phyloP scores from a whole-genome alignment of 2,797 vertebrate genomes.

The Oryzias sinensis region DNA sequence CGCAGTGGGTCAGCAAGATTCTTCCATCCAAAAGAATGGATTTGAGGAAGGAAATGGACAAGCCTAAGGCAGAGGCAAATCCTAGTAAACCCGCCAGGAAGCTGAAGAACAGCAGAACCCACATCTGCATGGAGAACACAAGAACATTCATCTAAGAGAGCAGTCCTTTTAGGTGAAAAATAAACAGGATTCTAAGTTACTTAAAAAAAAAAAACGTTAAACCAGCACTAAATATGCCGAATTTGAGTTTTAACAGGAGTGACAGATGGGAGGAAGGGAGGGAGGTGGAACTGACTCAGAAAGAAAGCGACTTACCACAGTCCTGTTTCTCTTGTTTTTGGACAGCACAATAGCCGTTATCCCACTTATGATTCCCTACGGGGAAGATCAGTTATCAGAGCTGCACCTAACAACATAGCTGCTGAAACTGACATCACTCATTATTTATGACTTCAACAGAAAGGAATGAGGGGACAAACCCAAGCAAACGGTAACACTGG shows the following conservation, averaged over 20 bases:
- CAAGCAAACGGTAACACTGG: too few species aligned
- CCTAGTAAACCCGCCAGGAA: constrained; percentile 79
- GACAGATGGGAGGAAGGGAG: constrained; percentile 2
- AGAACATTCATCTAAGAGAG: background rate
- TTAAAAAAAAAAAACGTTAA: too few species aligned
- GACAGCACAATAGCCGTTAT: constrained; percentile 85
- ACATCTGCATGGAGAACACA: constrained; percentile 71
- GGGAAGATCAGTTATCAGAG: constrained; percentile 1
- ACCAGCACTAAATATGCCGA: too few species aligned
- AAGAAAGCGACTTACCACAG: constrained; percentile 74
- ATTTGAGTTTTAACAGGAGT: constrained; percentile 47
- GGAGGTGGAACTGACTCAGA: background rate
- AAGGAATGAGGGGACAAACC: background rate
- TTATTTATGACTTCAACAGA: background rate
- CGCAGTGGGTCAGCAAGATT: constrained; percentile 78
- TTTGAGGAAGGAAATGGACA: constrained; percentile 74
- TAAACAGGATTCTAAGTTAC: too few species aligned
- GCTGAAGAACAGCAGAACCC: constrained; percentile 80
- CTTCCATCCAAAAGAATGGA: constrained; percentile 77
- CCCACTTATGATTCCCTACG: constrained; percentile 76
- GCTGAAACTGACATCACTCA: too few species aligned
- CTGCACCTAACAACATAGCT: too few species aligned
- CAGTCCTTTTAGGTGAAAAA: background rate
- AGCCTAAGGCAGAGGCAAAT: constrained; percentile 72
- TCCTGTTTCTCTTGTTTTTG: constrained; percentile 76